Conservation (phyloP, 37 sponge, comb jelly and placozoan genomes). For the Lycopodina hypogea region DNA sequence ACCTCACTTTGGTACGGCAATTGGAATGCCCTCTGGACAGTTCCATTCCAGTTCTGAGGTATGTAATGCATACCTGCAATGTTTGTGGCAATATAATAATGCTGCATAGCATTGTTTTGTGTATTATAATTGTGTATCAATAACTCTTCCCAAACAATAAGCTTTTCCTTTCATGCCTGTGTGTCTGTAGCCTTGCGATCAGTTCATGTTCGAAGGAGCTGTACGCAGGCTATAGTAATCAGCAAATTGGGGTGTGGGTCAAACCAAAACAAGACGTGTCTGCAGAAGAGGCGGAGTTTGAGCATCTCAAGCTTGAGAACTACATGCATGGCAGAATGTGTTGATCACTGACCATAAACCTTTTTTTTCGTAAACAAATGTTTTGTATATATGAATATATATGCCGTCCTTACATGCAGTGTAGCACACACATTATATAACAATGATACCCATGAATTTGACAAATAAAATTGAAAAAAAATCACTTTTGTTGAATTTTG, state of each 20-base stretch:
- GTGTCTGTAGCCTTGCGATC: slow-evolving; percentile 46
- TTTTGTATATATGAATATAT: no score
- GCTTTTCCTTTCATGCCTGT: no score
- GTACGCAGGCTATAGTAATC: slow-evolving; percentile 68
- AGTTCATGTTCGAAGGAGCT: slow-evolving; percentile 70
- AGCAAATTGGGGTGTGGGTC: slow-evolving; percentile 60
- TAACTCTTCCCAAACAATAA: no score
- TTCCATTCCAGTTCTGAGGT: slow-evolving; percentile 71
- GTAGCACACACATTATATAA: no score
- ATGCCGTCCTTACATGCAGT: no score
- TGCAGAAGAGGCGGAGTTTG: slow-evolving; percentile 29
- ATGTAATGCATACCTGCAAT: no score
- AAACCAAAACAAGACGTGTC: slow-evolving; percentile 49
- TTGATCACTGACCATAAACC: neutral
- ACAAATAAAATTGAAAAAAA: no score
- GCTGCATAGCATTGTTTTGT: no score
- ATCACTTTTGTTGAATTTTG: no score
- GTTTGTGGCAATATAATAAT: no score
- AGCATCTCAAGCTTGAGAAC: slow-evolving; percentile 20
- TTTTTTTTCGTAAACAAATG: neutral
- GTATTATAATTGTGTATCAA: neutral
- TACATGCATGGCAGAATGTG: slow-evolving; percentile 20
- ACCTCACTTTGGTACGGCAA: slow-evolving; percentile 48
- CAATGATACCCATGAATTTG: no score
- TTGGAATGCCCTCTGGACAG: slow-evolving; percentile 44